A percentile compares a stretch with the other conserved stretches of the same genome.
These are phyloP conservation scores for Pristionchus mayeri DNA, from an alignment of 2,888 invertebrate species.

Conservation along the genomic window DNA sequence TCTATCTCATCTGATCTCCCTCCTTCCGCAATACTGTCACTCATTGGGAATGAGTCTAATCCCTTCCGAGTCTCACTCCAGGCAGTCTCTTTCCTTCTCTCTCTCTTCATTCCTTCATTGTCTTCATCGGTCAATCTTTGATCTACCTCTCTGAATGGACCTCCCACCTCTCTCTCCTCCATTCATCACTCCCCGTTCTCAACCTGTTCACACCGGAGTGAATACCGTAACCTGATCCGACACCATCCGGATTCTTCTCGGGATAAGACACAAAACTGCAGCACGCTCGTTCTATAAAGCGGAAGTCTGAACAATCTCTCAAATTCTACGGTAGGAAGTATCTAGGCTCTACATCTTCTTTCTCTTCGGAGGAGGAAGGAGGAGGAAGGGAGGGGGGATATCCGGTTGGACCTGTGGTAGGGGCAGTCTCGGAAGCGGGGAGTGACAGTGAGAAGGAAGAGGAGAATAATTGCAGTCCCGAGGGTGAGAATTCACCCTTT, in stretches of 20 bases:
- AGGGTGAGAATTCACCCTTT: conserved; percentile 33
- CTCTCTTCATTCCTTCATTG: conserved; percentile 6
- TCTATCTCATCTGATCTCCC: neutral
- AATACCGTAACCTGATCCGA: neutral
- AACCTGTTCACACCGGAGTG: conserved; percentile 6
- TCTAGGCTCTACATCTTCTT: neutral
- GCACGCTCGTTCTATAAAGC: neutral
- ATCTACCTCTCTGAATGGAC: conserved; percentile 15
- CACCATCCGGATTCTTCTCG: neutral
- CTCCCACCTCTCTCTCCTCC: neutral
- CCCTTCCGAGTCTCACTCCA: neutral
- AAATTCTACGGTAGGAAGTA: no score
- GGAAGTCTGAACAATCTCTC: no score
- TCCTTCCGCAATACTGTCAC: conserved; percentile 13
- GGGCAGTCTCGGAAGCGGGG: neutral
- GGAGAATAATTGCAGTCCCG: conserved; percentile 1
- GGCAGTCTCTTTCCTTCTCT: conserved; percentile 3
- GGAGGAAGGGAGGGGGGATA: neutral
- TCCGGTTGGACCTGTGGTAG: conserved; percentile 29
- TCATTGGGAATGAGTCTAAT: neutral
- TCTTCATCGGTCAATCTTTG: conserved; percentile 27
- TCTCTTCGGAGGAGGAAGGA: neutral
- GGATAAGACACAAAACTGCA: neutral
- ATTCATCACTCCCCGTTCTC: conserved; percentile 34
- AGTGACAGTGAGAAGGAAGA: conserved; percentile 14